A percentile compares a stretch with the other conserved stretches of the same genome.
Evolutionary conservation across 2,113 vertebrate genomes (phyloP).

Genomic region (Cyprinodon tularosa): DNA sequence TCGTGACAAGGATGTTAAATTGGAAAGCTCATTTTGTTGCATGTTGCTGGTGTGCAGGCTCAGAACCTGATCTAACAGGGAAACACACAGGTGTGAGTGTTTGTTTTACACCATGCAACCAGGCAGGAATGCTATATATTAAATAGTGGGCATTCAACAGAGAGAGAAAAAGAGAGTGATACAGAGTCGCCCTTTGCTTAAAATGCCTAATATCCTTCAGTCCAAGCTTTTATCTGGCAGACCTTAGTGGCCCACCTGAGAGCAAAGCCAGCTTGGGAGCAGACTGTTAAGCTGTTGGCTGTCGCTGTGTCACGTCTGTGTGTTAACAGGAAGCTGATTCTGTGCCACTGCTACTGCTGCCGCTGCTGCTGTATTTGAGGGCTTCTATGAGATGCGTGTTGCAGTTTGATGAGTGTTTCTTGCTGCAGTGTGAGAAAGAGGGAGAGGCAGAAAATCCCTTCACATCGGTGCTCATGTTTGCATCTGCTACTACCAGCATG

Average conservation of each 20-base stretch:
- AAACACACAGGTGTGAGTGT: slow-evolving; percentile 45
- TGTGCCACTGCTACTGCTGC: slow-evolving; percentile 52
- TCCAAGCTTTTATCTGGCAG: slow-evolving; percentile 65
- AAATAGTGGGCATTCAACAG: slow-evolving; percentile 16
- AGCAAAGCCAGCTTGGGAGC: slow-evolving; percentile 62
- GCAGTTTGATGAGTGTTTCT: slow-evolving; percentile 81
- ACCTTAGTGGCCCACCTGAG: slow-evolving; percentile 70
- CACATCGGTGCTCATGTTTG: slow-evolving; percentile 55
- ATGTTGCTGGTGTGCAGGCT: slow-evolving; percentile 36
- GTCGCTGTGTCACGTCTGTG: slow-evolving; percentile 67
- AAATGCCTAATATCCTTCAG: slow-evolving; percentile 47
- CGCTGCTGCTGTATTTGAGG: slow-evolving; percentile 66
- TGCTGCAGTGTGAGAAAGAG: slow-evolving; percentile 77
- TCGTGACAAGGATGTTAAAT: slow-evolving; percentile 56
- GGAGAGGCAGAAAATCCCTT: slow-evolving; percentile 42
- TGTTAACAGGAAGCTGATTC: slow-evolving; percentile 69
- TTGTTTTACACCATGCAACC: slow-evolving; percentile 30
- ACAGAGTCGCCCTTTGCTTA: slow-evolving; percentile 31
- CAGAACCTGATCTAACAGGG: slow-evolving; percentile 61
- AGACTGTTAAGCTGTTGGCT: slow-evolving; percentile 71
- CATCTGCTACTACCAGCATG: slow-evolving; percentile 35
- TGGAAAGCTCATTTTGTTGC: slow-evolving; percentile 39
- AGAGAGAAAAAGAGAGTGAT: neutral
- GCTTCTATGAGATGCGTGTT: slow-evolving; percentile 75
- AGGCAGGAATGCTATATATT: slow-evolving; percentile 27